A percentile compares a stretch with the other conserved stretches of the same genome.
These are phyloP conservation scores for Periplaneta americana DNA, from an alignment of 1,140 invertebrate genomes.

Conservation along the genomic window DNA sequence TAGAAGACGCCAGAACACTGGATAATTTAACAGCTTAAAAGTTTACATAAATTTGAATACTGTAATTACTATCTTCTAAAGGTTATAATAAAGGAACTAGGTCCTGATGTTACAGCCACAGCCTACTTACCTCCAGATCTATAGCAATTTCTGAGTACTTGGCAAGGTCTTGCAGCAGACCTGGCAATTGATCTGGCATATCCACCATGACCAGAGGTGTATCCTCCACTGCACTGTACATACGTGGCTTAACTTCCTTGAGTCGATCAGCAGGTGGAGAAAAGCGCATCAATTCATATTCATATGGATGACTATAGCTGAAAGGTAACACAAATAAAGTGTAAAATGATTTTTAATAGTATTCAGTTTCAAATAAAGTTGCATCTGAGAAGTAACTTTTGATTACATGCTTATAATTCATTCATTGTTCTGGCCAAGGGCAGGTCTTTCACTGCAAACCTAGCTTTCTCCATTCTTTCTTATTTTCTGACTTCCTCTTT, in stretches of 20 bases:
- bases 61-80: neutral
- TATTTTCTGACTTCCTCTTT: too few species aligned
- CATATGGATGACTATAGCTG: conserved; percentile 84
- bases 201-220: conserved; percentile 66
- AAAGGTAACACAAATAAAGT: conserved; percentile 20
- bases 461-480: too few species aligned
- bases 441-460: too few species aligned
- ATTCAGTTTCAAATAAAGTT: too few species aligned
- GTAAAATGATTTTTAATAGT: too few species aligned
- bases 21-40: too few species aligned
- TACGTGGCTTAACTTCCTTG: conserved; percentile 32
- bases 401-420: too few species aligned
- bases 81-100: neutral
- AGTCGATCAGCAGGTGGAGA: conserved; percentile 46
- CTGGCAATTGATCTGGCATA: conserved; percentile 54
- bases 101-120: neutral
- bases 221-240: conserved; percentile 49
- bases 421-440: too few species aligned
- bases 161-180: conserved; percentile 59
- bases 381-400: too few species aligned
- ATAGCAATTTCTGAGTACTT: conserved; percentile 69
- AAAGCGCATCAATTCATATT: conserved; percentile 75
- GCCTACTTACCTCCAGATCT: conserved; percentile 65
- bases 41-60: neutral
- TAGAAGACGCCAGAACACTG: too few species aligned